Conservation (phyloP, 2,888 invertebrate species). For the Nomada flava region DNA sequence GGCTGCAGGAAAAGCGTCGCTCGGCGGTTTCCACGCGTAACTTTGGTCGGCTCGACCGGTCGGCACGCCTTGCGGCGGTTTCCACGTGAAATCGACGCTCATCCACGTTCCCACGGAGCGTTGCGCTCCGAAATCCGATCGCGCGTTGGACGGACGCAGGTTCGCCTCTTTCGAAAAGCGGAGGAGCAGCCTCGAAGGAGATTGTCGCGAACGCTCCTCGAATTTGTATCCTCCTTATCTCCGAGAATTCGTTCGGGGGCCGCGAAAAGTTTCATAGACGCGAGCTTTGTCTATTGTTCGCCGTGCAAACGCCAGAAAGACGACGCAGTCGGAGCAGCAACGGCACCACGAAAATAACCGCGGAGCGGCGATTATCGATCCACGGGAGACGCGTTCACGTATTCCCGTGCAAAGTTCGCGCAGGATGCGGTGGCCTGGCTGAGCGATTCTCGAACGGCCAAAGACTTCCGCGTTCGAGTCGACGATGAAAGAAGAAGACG, state of each 20-base stretch:
- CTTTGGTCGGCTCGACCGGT: slow-evolving; percentile 14
- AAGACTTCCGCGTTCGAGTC: slow-evolving; percentile 32
- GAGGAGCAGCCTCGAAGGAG: slow-evolving; percentile 6
- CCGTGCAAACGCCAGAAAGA: background rate
- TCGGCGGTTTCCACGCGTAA: background rate
- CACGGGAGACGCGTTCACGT: slow-evolving; percentile 1
- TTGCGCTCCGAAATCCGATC: slow-evolving; percentile 48
- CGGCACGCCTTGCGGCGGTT: slow-evolving; percentile 15
- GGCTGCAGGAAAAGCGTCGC: background rate
- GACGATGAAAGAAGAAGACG: background rate
- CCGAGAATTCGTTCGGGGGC: slow-evolving; percentile 10
- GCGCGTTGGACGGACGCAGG: slow-evolving; percentile 33
- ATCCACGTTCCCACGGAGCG: slow-evolving; percentile 50
- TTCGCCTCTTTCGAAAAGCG: slow-evolving; percentile 29
- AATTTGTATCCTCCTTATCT: background rate
- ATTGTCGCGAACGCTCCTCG: background rate
- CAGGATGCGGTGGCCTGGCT: slow-evolving; percentile 15
- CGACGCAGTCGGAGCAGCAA: background rate
- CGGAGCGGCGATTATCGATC: slow-evolving; percentile 30
- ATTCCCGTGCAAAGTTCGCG: slow-evolving; percentile 29
- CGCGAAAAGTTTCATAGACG: background rate
- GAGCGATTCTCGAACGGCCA: slow-evolving; percentile 20
- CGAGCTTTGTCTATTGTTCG: background rate
- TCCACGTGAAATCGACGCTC: slow-evolving; percentile 40
- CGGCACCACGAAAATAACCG: slow-evolving; percentile 7